A percentile compares a stretch with the other conserved stretches of the same genome.
These are phyloP conservation scores for Drosophila kohkoa DNA, from an alignment of 1,140 invertebrate genomes.

Conservation along the genomic window DNA sequence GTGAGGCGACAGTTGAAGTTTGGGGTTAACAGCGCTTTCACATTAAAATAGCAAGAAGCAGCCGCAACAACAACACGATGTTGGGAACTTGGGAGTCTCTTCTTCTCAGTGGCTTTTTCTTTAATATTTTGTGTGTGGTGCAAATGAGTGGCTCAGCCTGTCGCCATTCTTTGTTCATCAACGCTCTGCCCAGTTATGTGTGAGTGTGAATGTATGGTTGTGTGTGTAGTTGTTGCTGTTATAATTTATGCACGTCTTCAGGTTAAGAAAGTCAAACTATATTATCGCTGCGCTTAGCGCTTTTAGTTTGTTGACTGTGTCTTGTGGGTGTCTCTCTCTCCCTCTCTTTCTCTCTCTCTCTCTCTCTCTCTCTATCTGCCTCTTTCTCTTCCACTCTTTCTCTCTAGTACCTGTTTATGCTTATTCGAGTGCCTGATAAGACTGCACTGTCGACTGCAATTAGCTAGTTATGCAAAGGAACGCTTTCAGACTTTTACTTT, in stretches of 20 bases:
- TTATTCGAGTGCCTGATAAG: slow-evolving; percentile 17
- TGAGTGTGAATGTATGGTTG: slow-evolving; percentile 23
- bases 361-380: neutral
- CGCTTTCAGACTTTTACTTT: slow-evolving; percentile 4
- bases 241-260: slow-evolving; percentile 81
- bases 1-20: slow-evolving; percentile 32
- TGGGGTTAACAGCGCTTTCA: slow-evolving; percentile 80
- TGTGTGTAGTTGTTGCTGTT: slow-evolving; percentile 57
- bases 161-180: slow-evolving; percentile 73
- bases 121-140: slow-evolving; percentile 72
- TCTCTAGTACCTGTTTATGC: slow-evolving; percentile 26
- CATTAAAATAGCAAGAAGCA: slow-evolving; percentile 83
- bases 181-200: slow-evolving; percentile 2
- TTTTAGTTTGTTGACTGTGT: neutral
- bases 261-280: slow-evolving; percentile 80
- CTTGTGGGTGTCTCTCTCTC: slow-evolving; percentile 8
- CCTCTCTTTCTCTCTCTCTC: too few species aligned
- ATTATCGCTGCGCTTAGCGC: slow-evolving; percentile 37
- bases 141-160: slow-evolving; percentile 68
- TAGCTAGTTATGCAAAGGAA: slow-evolving; percentile 27
- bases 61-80: slow-evolving; percentile 29
- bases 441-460: slow-evolving; percentile 15
- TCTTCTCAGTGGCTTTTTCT: slow-evolving; percentile 60
- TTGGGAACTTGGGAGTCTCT: slow-evolving; percentile 38
- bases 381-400: neutral